Conservation (phyloP, 1,140 invertebrate genomes). For the Eriocheir sinensis region DNA sequence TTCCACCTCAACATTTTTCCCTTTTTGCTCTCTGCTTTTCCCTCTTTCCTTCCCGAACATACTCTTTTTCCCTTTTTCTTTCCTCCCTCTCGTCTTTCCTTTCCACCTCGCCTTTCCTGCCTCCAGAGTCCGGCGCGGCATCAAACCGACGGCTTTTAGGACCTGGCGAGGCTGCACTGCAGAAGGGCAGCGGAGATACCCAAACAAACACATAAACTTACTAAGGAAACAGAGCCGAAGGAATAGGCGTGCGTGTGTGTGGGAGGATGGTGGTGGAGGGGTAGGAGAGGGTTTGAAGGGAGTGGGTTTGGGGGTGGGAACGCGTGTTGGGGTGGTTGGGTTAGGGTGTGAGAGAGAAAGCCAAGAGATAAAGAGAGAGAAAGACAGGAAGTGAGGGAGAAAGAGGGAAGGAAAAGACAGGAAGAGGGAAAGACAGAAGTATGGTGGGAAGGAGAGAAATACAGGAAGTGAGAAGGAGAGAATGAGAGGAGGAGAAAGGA, state of each 20-base stretch:
- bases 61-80: background rate
- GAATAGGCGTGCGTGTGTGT: background rate
- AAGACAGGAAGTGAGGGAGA: background rate
- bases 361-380: no score
- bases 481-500: background rate
- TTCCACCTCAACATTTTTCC: background rate
- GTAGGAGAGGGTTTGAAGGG: background rate
- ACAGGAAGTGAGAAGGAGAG: background rate
- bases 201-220: conserved; percentile 26
- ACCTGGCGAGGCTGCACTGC: background rate
- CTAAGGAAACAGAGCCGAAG: conserved; percentile 10
- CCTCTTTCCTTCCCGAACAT: no score
- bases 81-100: background rate
- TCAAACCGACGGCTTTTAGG: background rate
- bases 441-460: no score
- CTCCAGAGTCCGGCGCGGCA: conserved; percentile 19
- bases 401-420: background rate
- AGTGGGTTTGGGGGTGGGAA: background rate
- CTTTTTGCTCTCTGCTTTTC: background rate
- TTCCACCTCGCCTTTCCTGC: background rate
- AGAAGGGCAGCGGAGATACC: conserved; percentile 19
- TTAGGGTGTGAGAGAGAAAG: background rate
- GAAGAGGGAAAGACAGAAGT: background rate
- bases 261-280: background rate
- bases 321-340: background rate